A percentile compares a stretch with the other conserved stretches of the same genome.
These are phyloP conservation scores for Epinotia demarniana DNA, from an alignment of 2,888 invertebrate genomes.

Conservation along the genomic window DNA sequence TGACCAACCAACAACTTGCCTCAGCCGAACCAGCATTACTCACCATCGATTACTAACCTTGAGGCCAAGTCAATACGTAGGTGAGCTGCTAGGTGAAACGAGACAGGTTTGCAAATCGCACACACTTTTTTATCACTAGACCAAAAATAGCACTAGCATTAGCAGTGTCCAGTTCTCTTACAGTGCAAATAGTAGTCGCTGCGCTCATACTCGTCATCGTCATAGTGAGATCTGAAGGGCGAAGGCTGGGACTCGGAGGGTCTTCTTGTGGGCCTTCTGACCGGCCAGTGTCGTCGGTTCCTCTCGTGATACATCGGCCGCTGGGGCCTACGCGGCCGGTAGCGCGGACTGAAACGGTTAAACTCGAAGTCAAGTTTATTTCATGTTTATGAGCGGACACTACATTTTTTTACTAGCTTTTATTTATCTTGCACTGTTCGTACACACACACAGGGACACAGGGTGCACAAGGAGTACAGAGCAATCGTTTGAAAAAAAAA, in stretches of 20 bases:
- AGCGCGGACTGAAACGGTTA: conserved; percentile 61
- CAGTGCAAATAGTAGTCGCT: conserved; percentile 64
- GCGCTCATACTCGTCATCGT: conserved; percentile 60
- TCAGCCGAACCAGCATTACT: not conserved
- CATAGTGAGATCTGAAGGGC: conserved; percentile 54
- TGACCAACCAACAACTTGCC: not conserved
- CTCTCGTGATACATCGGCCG: conserved; percentile 69
- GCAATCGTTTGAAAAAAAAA: too few species aligned
- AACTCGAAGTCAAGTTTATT: not conserved
- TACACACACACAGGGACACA: too few species aligned
- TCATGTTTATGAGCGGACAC: too few species aligned
- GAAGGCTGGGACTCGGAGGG: conserved; percentile 50
- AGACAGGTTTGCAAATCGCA: not conserved
- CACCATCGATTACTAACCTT: too few species aligned
- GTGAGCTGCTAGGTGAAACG: not conserved
- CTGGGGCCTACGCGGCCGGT: conserved; percentile 65
- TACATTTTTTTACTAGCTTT: too few species aligned
- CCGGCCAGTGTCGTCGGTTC: conserved; percentile 66
- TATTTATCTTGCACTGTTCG: too few species aligned
- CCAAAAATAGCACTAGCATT: conserved; percentile 41
- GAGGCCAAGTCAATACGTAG: not conserved
- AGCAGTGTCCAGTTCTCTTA: conserved; percentile 69
- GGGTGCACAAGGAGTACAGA: too few species aligned
- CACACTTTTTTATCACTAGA: not conserved
- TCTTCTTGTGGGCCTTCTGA: conserved; percentile 54